Conservation (phyloP, 2,888 invertebrate genomes). For the Agapetus fuscipes region DNA sequence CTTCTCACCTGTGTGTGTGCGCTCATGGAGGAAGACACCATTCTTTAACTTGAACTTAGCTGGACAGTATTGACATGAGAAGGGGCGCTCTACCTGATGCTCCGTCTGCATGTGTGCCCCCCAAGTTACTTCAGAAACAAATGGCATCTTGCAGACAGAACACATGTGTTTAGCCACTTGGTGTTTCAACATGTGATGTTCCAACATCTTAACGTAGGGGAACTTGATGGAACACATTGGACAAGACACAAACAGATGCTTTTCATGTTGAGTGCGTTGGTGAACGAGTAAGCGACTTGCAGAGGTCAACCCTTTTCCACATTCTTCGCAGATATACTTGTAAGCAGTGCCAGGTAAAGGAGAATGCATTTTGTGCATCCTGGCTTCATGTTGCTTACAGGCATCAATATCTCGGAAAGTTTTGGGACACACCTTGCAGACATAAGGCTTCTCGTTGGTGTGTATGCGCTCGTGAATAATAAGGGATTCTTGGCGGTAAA, state of each 20-base stretch:
- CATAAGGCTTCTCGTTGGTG: constrained; percentile 52
- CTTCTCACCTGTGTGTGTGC: constrained; percentile 6
- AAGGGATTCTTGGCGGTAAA: constrained; percentile 6
- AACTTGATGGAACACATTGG: constrained; percentile 7
- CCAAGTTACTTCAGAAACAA: constrained; percentile 9
- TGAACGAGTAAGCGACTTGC: constrained; percentile 8
- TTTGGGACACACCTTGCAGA: constrained; percentile 42
- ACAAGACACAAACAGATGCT: too few relatives aligned
- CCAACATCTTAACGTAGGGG: constrained; percentile 7
- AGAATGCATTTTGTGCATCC: constrained; percentile 10
- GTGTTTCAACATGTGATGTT: constrained; percentile 11
- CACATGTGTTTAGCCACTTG: constrained; percentile 10
- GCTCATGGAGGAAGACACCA: background rate
- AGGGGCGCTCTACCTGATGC: constrained; percentile 9
- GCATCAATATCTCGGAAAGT: constrained; percentile 10
- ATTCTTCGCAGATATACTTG: constrained; percentile 1
- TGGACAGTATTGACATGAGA: constrained; percentile 1
- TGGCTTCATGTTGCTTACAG: constrained; percentile 11
- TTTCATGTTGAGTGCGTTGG: too few relatives aligned
- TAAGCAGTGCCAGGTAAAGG: background rate
- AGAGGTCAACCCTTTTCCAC: constrained; percentile 4
- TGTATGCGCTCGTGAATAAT: constrained; percentile 23
- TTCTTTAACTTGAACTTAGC: background rate
- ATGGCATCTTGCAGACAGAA: constrained; percentile 7
- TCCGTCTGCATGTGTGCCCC: constrained; percentile 14